Base-by-base conservation (phyloP, 2,888 invertebrate species). In the Agrotis exclamationis region DNA sequence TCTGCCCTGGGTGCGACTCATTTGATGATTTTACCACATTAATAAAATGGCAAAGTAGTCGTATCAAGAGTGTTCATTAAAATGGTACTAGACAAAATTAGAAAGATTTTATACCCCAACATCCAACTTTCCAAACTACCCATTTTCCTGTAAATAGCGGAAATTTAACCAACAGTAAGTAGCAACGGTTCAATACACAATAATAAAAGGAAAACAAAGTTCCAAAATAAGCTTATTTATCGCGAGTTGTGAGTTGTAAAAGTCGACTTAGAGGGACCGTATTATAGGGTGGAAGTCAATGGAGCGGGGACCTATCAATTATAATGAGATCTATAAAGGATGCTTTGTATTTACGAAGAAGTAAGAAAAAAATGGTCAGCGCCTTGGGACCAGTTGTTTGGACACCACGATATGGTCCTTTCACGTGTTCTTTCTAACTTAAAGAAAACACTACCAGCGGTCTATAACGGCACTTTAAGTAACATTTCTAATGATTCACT, bases 181-280 rank as follows among this genome's bases (percentile, higher is more conserved):
- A 73, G 7, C 0, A 13, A 20, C 20, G 11, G 20, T 51, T 70
- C 45, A 56, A 18, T 69, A 56, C 13, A n/a, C 50, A 51, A 62
- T 47, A 70, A 70, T 28, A 60, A n/a, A 76, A 62, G 39, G 48
- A 70, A 63, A 58, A 74, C 70, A 62, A 76, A 62, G 44, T 64
- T 50, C 44, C 28, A 33, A 63, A 39, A 77, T 73, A 76, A 66
- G 79, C 74, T 66, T 78, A 73, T 78, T 79, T 73, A 63, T 54
- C 54, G 53, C 20, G 20, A 70, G 60, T 62, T 78, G 60, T 33
- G 51, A 73, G 60, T 76, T 79, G 56, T 62, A 79, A 76, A 77
- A 76, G 79, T 66, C 79, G 66, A 62, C 76, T 76, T 73, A 73
- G n/a, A 33, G 51, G 48, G 57, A 47, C 50, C 59, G 47, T 50